Evolutionary conservation across 30 jellyfish, hydroid and myxozoan species (phyloP).

Genomic region (Turritopsis rubra): DNA sequence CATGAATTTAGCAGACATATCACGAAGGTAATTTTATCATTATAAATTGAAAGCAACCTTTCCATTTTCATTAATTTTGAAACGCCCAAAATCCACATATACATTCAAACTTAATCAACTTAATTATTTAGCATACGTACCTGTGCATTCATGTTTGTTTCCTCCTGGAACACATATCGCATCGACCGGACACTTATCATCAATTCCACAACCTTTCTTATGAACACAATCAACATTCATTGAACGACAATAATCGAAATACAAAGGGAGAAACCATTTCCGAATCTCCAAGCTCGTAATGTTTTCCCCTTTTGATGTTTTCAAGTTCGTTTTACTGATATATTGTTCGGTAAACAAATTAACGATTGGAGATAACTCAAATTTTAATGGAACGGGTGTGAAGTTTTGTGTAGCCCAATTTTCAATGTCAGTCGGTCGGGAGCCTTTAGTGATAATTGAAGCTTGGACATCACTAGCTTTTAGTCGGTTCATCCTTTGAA

Average conservation of each 20-base stretch:
- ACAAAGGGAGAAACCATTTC: slow-evolving; percentile 1
- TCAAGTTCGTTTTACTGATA: neutral
- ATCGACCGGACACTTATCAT: slow-evolving; percentile 11
- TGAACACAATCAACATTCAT: neutral
- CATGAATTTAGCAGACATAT: too few species aligned
- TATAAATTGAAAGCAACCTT: too few species aligned
- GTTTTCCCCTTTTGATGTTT: neutral
- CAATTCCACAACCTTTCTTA: neutral
- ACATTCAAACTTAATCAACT: too few species aligned
- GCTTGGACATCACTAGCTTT: neutral
- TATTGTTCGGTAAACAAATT: neutral
- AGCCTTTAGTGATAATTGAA: slow-evolving; percentile 4
- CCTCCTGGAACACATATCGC: slow-evolving; percentile 5
- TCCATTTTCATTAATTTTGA: too few species aligned
- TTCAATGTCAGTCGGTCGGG: slow-evolving; percentile 11
- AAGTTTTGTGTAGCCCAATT: neutral
- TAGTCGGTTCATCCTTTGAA: neutral
- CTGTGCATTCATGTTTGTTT: neutral
- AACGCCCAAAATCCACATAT: too few species aligned
- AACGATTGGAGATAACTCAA: neutral
- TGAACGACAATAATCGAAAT: neutral
- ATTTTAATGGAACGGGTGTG: neutral
- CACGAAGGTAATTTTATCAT: too few species aligned
- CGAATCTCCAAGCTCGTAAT: slow-evolving; percentile 10
- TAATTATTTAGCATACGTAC: neutral